A percentile compares a stretch with the other conserved stretches of the same genome.
Evolutionary conservation across 2,888 invertebrate species (phyloP).

Genomic region (Agrotis clavis): DNA sequence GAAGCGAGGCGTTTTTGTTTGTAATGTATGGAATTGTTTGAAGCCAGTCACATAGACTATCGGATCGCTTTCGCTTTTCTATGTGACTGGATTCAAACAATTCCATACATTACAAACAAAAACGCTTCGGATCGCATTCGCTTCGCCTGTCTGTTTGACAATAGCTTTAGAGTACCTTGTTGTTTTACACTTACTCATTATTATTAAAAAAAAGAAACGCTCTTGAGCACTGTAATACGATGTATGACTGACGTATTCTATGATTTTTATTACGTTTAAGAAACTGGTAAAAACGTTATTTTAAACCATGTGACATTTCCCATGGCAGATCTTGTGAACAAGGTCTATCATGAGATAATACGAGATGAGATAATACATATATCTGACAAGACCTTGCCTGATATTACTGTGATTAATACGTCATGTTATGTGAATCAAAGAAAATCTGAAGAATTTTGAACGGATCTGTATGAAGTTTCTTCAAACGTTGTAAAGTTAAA

Average conservation of each 20-base stretch:
- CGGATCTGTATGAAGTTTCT: neutral
- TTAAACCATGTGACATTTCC: neutral
- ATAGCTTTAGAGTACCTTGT: no score
- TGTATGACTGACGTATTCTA: neutral
- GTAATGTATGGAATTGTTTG: no score
- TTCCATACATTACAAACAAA: no score
- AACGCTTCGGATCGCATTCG: no score
- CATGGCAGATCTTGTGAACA: neutral
- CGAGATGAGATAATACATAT: neutral
- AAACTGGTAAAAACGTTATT: neutral
- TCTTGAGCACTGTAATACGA: neutral
- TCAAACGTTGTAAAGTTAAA: neutral
- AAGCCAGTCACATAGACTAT: no score
- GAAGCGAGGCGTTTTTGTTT: no score
- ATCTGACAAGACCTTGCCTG: neutral
- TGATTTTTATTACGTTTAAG: neutral
- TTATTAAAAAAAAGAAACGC: no score
- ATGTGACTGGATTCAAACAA: no score
- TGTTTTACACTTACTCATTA: no score
- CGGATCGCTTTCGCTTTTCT: no score
- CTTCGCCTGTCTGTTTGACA: no score
- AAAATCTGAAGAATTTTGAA: neutral
- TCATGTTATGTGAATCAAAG: neutral
- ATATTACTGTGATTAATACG: neutral
- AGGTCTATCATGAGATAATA: neutral